These are phyloP conservation scores for Ictalurus punctatus DNA, from an alignment of 2,113 vertebrate species.

Conservation along the genomic window DNA sequence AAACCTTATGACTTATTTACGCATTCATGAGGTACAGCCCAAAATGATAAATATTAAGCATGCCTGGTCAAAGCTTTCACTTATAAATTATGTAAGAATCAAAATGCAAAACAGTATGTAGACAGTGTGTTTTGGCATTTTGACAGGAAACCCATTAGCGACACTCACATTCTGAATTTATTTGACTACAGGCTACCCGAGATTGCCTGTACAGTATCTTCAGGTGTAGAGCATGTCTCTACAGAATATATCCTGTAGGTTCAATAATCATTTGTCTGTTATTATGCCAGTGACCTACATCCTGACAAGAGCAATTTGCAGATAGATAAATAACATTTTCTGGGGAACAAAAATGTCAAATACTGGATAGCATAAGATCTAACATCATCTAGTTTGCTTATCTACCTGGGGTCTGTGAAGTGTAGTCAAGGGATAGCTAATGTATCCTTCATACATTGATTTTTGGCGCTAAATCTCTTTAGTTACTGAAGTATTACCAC, in stretches of 20 bases:
- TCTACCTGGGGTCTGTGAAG: background rate
- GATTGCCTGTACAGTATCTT: constrained; percentile 11
- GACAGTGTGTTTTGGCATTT: constrained; percentile 16
- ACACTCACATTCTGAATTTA: constrained; percentile 12
- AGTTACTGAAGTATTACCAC: background rate
- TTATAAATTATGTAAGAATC: constrained; percentile 42
- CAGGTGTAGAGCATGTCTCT: constrained; percentile 13
- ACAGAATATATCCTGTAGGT: background rate
- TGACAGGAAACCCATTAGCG: constrained; percentile 7
- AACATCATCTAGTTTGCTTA: background rate
- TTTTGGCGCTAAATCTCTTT: background rate
- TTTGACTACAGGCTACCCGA: constrained; percentile 17
- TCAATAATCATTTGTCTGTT: constrained; percentile 23
- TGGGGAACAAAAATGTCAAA: constrained; percentile 39
- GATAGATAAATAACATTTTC: constrained; percentile 39
- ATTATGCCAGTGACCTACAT: constrained; percentile 47
- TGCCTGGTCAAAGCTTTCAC: constrained; percentile 15
- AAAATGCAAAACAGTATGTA: constrained; percentile 29
- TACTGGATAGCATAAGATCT: background rate
- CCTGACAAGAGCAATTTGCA: constrained; percentile 10
- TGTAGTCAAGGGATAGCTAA: background rate
- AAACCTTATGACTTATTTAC: constrained; percentile 37
- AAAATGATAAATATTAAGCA: constrained; percentile 40
- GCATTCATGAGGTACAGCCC: constrained; percentile 39
- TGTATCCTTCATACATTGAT: background rate